phyloP scores from a whole-genome alignment of 2,113 vertebrate genomes.

The Gasterosteus aculeatus region DNA sequence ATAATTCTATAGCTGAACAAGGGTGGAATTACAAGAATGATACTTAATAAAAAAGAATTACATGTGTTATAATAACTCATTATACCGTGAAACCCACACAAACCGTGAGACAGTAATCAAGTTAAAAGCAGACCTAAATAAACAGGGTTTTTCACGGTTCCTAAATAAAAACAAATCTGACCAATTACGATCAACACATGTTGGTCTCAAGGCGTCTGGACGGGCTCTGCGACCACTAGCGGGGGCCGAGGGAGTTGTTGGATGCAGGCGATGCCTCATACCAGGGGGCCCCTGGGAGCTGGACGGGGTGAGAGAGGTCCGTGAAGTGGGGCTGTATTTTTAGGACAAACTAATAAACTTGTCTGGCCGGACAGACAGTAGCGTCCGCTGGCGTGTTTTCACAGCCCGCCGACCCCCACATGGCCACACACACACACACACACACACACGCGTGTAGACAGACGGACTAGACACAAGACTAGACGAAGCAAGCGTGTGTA shows the following conservation, averaged over 20 bases:
- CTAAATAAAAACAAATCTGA: slow-evolving; percentile 42
- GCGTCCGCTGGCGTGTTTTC: slow-evolving; percentile 73
- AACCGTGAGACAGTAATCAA: neutral
- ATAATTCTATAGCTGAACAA: slow-evolving; percentile 31
- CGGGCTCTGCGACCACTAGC: slow-evolving; percentile 20
- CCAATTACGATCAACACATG: slow-evolving; percentile 57
- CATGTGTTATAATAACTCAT: slow-evolving; percentile 3
- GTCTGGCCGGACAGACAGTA: slow-evolving; percentile 72
- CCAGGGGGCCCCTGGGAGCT: slow-evolving; percentile 68
- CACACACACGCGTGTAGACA: slow-evolving; percentile 10
- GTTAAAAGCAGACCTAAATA: slow-evolving; percentile 22
- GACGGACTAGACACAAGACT: slow-evolving; percentile 6
- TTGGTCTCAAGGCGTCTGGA: slow-evolving; percentile 58
- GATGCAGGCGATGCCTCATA: slow-evolving; percentile 58
- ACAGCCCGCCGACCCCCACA: slow-evolving; percentile 54
- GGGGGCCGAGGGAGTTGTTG: slow-evolving; percentile 33
- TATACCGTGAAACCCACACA: slow-evolving; percentile 7
- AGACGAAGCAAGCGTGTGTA: neutral
- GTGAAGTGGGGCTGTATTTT: slow-evolving; percentile 58
- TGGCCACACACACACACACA: slow-evolving; percentile 31
- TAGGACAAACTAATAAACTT: slow-evolving; percentile 80
- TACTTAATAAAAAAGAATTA: neutral
- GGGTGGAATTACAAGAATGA: neutral
- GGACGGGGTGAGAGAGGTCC: slow-evolving; percentile 53
- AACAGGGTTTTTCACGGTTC: slow-evolving; percentile 13